Percentiles rank a stretch among this genome's conserved stretches.
Evolutionary conservation across 2,888 invertebrate species (phyloP).

Genomic region (Mycogona germanica): DNA sequence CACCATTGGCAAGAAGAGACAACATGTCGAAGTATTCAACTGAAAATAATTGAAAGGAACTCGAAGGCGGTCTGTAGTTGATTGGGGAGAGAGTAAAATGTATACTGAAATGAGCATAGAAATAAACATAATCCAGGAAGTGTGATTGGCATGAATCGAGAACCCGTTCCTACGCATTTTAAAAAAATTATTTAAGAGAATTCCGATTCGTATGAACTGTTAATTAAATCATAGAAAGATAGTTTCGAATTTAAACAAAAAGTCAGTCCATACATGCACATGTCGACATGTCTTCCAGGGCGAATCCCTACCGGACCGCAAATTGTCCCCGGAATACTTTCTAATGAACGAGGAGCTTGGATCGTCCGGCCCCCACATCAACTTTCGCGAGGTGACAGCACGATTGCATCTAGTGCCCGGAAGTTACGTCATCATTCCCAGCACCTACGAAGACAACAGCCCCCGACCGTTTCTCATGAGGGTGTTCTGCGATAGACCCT

Average conservation of each 20-base stretch:
- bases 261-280: too few relatives aligned
- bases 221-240: too few relatives aligned
- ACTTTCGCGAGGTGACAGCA: constrained; percentile 15
- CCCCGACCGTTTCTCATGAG: constrained; percentile 8
- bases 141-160: not conserved
- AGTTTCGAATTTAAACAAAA: not conserved
- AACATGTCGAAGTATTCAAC: too few relatives aligned
- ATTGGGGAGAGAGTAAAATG: too few relatives aligned
- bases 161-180: too few relatives aligned
- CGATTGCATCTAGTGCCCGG: constrained; percentile 17
- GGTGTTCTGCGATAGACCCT: constrained; percentile 5
- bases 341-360: constrained; percentile 10
- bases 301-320: not conserved
- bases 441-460: constrained; percentile 17
- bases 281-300: not conserved
- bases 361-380: constrained; percentile 14
- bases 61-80: too few relatives aligned
- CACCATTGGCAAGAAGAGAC: too few relatives aligned
- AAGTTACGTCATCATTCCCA: constrained; percentile 19
- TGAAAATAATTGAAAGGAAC: too few relatives aligned
- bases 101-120: not conserved
- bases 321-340: constrained; percentile 4
- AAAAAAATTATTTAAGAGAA: too few relatives aligned
- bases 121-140: not conserved
- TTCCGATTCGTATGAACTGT: too few relatives aligned